A percentile compares a stretch with the other conserved stretches of the same genome.
Conservation (phyloP, 2,797 vertebrate genomes). For the Thripadectes ignobilis region DNA sequence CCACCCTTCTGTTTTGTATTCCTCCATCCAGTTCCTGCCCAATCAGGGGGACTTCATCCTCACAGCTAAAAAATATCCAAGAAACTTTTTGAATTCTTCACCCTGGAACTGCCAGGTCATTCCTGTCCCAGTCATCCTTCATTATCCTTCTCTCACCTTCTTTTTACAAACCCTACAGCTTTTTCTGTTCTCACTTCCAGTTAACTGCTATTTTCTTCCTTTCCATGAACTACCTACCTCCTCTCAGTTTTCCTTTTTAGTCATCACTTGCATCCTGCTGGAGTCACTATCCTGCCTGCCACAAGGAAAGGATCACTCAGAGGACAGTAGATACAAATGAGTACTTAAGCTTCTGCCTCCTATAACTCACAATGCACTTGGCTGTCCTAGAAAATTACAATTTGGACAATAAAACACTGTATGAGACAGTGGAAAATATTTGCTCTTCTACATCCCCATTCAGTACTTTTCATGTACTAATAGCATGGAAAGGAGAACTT, state of each 20-base stretch:
- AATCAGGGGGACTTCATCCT: accelerated
- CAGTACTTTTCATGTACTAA: neutral
- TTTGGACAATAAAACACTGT: neutral
- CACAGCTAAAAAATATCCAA: neutral
- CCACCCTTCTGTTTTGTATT: neutral
- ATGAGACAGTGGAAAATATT: neutral
- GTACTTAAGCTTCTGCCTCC: neutral
- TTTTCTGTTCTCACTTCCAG: neutral
- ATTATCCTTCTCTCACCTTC: neutral
- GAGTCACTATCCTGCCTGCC: neutral
- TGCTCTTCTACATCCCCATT: neutral
- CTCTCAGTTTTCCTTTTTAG: neutral
- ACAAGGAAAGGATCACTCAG: neutral
- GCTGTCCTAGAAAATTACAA: neutral
- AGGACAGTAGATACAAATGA: neutral
- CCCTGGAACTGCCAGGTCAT: neutral
- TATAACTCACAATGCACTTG: neutral
- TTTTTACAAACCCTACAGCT: neutral
- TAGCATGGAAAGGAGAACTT: neutral
- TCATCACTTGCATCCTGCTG: neutral
- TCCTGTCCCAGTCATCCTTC: neutral
- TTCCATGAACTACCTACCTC: neutral
- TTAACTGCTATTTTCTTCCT: neutral
- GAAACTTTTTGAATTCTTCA: neutral
- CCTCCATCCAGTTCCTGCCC: neutral